Percentiles rank a stretch among this genome's conserved stretches.
phyloP scores from a whole-genome alignment of 2,797 vertebrate species.

The Cuniculus paca region DNA sequence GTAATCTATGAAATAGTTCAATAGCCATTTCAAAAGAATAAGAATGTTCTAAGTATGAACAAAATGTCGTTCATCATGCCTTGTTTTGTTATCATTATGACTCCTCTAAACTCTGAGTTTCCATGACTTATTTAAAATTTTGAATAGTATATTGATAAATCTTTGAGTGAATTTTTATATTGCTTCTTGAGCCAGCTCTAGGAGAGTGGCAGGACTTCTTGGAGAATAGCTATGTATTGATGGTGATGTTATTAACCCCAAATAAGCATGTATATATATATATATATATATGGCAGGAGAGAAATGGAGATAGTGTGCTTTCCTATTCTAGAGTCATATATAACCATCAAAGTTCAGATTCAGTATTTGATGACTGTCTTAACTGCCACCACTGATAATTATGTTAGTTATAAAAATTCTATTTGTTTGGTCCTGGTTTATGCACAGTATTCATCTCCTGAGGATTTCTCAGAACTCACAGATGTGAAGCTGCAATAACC shows the following conservation, averaged over 20 bases:
- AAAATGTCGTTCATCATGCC: neutral
- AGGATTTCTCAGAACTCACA: neutral
- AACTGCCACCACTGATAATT: neutral
- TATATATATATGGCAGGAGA: neutral
- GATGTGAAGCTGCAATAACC: neutral
- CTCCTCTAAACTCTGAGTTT: neutral
- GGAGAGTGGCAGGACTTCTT: neutral
- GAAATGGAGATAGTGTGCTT: neutral
- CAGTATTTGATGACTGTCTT: neutral
- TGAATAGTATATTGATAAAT: neutral
- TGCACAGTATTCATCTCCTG: neutral
- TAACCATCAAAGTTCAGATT: neutral
- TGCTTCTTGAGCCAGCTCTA: neutral
- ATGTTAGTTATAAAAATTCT: neutral
- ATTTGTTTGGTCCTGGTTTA: constrained; percentile 16
- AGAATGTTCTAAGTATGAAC: neutral
- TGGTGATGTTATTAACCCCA: neutral
- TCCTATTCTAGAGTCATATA: neutral
- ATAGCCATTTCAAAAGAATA: neutral
- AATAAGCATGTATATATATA: neutral
- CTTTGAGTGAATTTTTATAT: neutral
- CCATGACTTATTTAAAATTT: neutral
- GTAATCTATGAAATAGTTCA: neutral
- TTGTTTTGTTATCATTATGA: neutral
- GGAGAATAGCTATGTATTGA: neutral